phyloP scores from a whole-genome alignment of 2,113 vertebrate species.

The Cephalopterus ornatus region DNA sequence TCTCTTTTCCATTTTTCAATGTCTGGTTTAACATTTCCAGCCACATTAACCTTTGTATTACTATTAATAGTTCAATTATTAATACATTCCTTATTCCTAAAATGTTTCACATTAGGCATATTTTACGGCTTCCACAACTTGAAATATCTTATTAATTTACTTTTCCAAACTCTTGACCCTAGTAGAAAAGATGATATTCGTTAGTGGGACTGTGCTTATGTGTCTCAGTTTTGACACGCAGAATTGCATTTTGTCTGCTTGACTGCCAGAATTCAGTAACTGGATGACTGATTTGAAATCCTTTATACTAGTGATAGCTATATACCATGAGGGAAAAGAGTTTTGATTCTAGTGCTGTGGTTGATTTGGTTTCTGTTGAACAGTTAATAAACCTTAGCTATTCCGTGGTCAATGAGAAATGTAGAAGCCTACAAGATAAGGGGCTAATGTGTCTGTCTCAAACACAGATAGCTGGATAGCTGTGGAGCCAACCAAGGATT shows the following conservation, averaged over 20 bases:
- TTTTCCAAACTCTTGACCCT: background rate
- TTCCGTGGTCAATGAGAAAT: background rate
- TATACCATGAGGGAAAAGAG: background rate
- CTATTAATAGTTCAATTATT: background rate
- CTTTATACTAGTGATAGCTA: background rate
- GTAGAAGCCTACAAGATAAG: background rate
- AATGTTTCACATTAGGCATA: background rate
- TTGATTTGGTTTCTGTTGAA: background rate
- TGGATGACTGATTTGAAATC: background rate
- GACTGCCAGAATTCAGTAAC: background rate
- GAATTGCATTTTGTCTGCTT: background rate
- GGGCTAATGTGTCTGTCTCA: background rate
- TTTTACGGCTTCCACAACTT: background rate
- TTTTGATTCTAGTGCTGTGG: background rate
- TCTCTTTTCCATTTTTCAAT: background rate
- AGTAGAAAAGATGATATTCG: background rate
- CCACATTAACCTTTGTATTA: constrained; percentile 22
- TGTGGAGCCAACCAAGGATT: background rate
- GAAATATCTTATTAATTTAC: background rate
- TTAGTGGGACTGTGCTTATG: background rate
- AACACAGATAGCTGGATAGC: background rate
- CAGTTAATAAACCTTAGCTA: background rate
- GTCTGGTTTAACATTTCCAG: constrained; percentile 11
- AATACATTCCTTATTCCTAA: background rate
- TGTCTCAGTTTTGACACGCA: background rate